Percentiles rank a stretch among this genome's conserved stretches.
Evolutionary conservation across 2,113 vertebrate species (phyloP).

Genomic region (Podarcis muralis): DNA sequence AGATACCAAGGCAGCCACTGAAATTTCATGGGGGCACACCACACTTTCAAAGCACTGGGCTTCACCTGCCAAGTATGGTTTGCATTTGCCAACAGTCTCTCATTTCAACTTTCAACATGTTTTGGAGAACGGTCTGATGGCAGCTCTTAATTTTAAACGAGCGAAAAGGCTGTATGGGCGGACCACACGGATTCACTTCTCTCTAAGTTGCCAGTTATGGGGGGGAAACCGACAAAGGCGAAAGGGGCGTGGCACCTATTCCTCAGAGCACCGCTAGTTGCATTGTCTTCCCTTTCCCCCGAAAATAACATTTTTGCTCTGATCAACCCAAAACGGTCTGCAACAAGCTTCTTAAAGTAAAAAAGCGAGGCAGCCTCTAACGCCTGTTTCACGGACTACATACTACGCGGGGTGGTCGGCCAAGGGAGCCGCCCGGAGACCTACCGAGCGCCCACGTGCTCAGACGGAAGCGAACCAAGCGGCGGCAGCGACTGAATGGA

Average conservation of each 20-base stretch:
- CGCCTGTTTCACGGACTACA: too few species aligned
- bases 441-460: background rate
- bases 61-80: background rate
- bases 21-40: background rate
- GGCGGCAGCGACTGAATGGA: background rate
- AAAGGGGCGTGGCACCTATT: constrained; percentile 19
- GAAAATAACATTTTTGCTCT: background rate
- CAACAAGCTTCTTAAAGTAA: background rate
- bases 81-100: background rate
- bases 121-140: background rate
- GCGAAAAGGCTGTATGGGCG: background rate
- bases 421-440: background rate
- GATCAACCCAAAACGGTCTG: background rate
- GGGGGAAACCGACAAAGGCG: background rate
- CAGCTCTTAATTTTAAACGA: background rate
- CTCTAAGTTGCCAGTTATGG: background rate
- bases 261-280: background rate
- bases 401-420: too few species aligned
- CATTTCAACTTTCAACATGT: background rate
- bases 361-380: background rate
- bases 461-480: too few species aligned
- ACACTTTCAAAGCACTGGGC: background rate
- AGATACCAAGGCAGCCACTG: background rate
- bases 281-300: background rate
- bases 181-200: background rate